These are phyloP conservation scores for Tragelaphus scriptus DNA, from an alignment of 2,113 vertebrate species.

Conservation along the genomic window DNA sequence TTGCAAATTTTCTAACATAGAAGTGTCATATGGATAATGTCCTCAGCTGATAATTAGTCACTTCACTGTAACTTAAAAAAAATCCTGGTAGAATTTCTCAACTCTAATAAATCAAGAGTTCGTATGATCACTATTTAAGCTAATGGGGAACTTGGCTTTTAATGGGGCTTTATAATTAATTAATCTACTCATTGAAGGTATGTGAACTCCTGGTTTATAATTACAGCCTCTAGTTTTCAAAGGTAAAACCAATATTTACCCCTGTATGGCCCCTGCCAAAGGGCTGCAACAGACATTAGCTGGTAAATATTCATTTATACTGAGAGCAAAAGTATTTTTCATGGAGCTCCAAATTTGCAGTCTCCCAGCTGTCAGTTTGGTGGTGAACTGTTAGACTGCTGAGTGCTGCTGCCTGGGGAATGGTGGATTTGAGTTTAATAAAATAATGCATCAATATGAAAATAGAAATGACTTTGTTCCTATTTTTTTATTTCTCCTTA, in stretches of 20 bases:
- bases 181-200: slow-evolving; percentile 57
- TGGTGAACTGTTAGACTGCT: slow-evolving; percentile 1
- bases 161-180: slow-evolving; percentile 63
- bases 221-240: slow-evolving; percentile 23
- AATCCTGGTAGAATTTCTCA: neutral
- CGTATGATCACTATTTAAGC: slow-evolving; percentile 40
- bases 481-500: neutral
- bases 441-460: neutral
- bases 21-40: slow-evolving; percentile 17
- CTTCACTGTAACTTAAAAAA: slow-evolving; percentile 12
- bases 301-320: slow-evolving; percentile 48
- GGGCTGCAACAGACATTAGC: neutral
- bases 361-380: slow-evolving; percentile 3
- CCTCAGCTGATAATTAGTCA: slow-evolving; percentile 48
- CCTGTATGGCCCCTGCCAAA: neutral
- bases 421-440: neutral
- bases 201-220: neutral
- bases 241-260: slow-evolving; percentile 58
- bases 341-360: neutral
- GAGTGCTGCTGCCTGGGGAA: neutral
- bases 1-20: neutral
- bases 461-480: neutral
- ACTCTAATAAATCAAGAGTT: slow-evolving; percentile 52
- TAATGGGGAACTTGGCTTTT: slow-evolving; percentile 35
- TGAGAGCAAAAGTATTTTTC: slow-evolving; percentile 28